Base-by-base conservation (phyloP, 2,888 invertebrate species). In the Oscheius sp. region DNA sequence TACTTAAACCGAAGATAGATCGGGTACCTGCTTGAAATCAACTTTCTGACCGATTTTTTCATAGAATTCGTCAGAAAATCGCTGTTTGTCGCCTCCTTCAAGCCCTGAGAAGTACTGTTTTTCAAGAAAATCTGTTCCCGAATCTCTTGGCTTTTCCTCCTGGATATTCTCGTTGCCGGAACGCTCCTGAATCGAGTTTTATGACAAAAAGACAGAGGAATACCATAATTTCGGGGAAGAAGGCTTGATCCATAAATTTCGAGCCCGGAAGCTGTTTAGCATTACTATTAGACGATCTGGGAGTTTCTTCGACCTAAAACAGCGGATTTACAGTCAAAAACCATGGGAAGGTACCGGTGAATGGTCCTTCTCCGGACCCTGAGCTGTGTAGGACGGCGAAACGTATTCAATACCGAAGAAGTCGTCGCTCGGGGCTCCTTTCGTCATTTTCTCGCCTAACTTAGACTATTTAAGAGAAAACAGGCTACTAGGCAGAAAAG, bases 391-490 rank as follows among this genome's bases (percentile, higher is more conserved):
- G 13, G 13, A n/a, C 35, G 51, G 1, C 9, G 73, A 73, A 42
- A 48, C 47, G 48, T 63, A 62, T 21, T 68, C 68, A 29, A 74
- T 74, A 2, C 66, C 74, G 48, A 74, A 74, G 48, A 74, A 74
- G 35, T 74, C 74, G 47, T 74, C 74, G 48, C 32, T 48, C 13
- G 35, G 35, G 2, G 33, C 37, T 33, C 33, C 32, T 60, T 60
- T 60, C 37, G 60, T 35, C 60, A 60, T 60, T 53, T 11, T 53
- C 7, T 42, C 42, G 42, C 3, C 42, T 42, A 42, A 42, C 3
- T 7, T 42, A 5, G 0, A 42, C 0, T 42, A 42, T 42, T 42
- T 42, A 5, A 42, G 7, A 3, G 7, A 42, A 42, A 42, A 42
- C 42, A 42, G 0, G 42, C 4, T 42, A 42, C 0, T 5, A 42